Evolutionary conservation across 2,113 vertebrate species (phyloP), one percentile per base, ranked within the genome.

Genomic region (Lepus europaeus): DNA sequence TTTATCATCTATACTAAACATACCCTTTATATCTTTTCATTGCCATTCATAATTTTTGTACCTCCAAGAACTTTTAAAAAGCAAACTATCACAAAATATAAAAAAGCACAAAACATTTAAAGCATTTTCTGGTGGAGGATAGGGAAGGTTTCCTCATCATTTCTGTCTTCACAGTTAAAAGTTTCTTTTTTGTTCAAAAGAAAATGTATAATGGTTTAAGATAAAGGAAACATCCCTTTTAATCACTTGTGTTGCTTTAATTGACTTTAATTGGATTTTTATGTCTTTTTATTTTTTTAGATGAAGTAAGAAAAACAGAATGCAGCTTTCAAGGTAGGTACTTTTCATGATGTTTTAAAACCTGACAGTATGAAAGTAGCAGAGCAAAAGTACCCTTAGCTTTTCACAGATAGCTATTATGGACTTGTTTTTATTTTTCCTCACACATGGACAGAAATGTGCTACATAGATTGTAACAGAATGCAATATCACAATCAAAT

Each of bases 311-410:
- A 51, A 96, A 93, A 96, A 64, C 70, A 87, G 91, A 96, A 97
- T 85, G 91, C 96, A 96, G 70, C 61, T 31, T 95, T 95, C 96
- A 95, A 97, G 97, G 97, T 97, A 96, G 33, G 96, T 97, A 85
- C 45, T 93, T 93, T 93, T 82, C 45, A 92, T 59, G 33, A 69
- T 93, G 17, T 89, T 87, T 74, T 73, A 73, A 94, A 76, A 77
- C 1, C 10, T 49, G 19, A 69, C 9, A 0, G 4, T 81, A 59
- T 68, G 11, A 95, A 97, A 82, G 69, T 61, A 78, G 8, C n/a
- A 73, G 25, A 87, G 39, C 14, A 72, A 85, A 49, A 51, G 78
- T 74, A 31, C 56, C 77, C 51, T 83, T 84, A 36, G 29, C 13
- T 86, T 89, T 95, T 73, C 64, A 74, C n/a, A 69, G 45, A 73